phyloP scores from a whole-genome alignment of 2,888 invertebrate genomes.

The Ditylenchus weischeri region DNA sequence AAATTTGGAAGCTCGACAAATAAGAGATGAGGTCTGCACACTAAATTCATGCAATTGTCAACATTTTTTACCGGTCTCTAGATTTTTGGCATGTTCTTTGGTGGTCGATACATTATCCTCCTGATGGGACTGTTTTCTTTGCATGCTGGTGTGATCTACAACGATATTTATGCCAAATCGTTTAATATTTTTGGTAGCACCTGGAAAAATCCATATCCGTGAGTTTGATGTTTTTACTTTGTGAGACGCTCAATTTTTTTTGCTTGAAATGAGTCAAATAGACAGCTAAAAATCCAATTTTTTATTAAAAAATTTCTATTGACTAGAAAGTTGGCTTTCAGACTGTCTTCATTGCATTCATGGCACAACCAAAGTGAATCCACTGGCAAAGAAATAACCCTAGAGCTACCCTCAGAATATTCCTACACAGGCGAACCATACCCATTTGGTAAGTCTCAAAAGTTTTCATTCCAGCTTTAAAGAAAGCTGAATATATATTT shows the following conservation, averaged over 20 bases:
- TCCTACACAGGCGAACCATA: conserved; percentile 58
- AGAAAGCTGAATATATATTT: background rate
- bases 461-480: background rate
- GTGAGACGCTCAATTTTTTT: background rate
- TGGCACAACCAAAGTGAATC: conserved; percentile 13
- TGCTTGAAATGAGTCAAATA: background rate
- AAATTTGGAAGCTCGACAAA: conserved; percentile 65
- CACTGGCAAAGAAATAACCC: conserved; percentile 38
- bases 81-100: conserved; percentile 63
- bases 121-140: conserved; percentile 60
- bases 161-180: conserved; percentile 59
- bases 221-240: conserved; percentile 3
- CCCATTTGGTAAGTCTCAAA: conserved; percentile 35
- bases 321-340: conserved; percentile 21
- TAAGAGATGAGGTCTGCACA: conserved; percentile 39
- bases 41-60: background rate
- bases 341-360: conserved; percentile 16
- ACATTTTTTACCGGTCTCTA: no score
- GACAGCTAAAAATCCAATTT: background rate
- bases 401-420: conserved; percentile 43
- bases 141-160: conserved; percentile 58
- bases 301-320: no score
- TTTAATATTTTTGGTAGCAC: conserved; percentile 62
- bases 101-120: conserved; percentile 59
- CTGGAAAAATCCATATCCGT: conserved; percentile 59